Conservation (phyloP, 1,140 invertebrate species). For the Chrysomallon squamiferum region DNA sequence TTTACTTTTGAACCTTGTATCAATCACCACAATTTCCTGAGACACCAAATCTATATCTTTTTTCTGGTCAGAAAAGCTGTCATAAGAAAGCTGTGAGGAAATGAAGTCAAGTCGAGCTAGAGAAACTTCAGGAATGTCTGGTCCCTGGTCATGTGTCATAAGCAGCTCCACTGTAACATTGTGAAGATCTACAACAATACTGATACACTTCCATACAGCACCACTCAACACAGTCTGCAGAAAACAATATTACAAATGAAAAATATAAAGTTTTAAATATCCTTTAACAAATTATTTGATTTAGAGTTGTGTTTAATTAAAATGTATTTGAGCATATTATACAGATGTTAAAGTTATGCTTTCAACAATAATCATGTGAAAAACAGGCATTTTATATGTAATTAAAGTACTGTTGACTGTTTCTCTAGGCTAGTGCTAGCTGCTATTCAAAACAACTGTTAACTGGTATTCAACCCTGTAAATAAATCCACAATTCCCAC, state of each 20-base stretch:
- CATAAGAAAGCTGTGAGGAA: constrained; percentile 83
- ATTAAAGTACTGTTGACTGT: too few relatives aligned
- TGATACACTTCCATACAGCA: constrained; percentile 75
- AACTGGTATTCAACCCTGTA: too few relatives aligned
- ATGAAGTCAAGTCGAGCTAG: constrained; percentile 92
- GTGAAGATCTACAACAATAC: constrained; percentile 83
- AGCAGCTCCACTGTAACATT: constrained; percentile 83
- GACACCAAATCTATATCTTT: constrained; percentile 93
- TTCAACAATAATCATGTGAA: too few relatives aligned
- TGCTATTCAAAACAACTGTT: too few relatives aligned
- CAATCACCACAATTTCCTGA: constrained; percentile 86
- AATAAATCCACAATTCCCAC: too few relatives aligned
- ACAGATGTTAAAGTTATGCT: too few relatives aligned
- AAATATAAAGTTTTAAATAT: too few relatives aligned
- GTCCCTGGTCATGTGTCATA: constrained; percentile 34
- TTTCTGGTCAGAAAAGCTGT: constrained; percentile 84
- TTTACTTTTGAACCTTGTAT: constrained; percentile 74
- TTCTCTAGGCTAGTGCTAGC: too few relatives aligned
- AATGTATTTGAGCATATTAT: too few relatives aligned
- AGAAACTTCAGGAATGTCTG: constrained; percentile 66
- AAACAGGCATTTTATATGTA: too few relatives aligned
- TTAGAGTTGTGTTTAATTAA: too few relatives aligned
- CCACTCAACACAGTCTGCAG: constrained; percentile 57
- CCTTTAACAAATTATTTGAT: too few relatives aligned
- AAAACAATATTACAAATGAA: neutral